Evolutionary conservation across 2,113 vertebrate species (phyloP).

Genomic region (Heptranchias perlo): DNA sequence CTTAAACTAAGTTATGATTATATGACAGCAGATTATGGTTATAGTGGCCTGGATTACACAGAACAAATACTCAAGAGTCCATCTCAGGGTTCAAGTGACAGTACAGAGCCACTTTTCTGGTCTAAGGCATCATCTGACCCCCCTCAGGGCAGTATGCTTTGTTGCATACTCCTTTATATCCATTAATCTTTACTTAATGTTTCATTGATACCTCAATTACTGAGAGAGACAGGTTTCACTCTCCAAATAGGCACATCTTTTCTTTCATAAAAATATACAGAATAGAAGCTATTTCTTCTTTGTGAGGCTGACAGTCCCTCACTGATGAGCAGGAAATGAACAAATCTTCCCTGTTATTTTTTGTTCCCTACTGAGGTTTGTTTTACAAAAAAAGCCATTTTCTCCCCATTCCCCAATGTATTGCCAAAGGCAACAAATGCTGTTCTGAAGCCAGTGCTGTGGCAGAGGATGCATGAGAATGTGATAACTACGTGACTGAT

Average conservation of each 20-base stretch:
- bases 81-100: too few relatives aligned
- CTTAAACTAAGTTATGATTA: background rate
- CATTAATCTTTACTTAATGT: background rate
- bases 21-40: background rate
- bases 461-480: background rate
- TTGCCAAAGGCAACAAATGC: background rate
- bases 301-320: background rate
- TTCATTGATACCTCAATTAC: slow-evolving; percentile 25
- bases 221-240: background rate
- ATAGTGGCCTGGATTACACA: background rate
- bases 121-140: background rate
- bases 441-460: background rate
- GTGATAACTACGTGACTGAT: background rate
- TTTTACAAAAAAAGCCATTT: background rate
- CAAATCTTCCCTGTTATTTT: background rate
- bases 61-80: background rate
- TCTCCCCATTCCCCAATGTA: background rate
- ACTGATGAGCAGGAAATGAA: background rate
- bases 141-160: background rate
- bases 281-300: background rate
- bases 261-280: background rate
- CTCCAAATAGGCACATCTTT: slow-evolving; percentile 6
- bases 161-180: background rate
- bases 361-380: background rate
- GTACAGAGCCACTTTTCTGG: background rate